Conservation (phyloP, 2,113 vertebrate genomes). For the Hiodon alosoides region DNA sequence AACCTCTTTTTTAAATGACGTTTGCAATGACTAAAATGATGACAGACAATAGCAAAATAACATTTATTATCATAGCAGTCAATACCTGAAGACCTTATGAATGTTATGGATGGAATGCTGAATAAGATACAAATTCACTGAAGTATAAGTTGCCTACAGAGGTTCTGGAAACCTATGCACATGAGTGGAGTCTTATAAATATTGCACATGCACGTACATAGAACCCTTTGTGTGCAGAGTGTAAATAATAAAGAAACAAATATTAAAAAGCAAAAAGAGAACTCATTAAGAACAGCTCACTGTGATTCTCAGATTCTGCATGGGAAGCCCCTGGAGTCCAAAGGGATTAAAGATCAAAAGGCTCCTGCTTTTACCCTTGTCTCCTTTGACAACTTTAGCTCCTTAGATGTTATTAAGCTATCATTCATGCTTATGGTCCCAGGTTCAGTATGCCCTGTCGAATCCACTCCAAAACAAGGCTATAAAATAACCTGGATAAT, state of each 20-base stretch:
- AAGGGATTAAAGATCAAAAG: slow-evolving; percentile 14
- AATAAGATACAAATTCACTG: slow-evolving; percentile 29
- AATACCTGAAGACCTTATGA: slow-evolving; percentile 32
- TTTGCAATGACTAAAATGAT: slow-evolving; percentile 7
- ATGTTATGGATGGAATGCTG: slow-evolving; percentile 20
- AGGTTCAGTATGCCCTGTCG: background rate
- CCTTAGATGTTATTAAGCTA: background rate
- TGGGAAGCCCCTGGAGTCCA: background rate
- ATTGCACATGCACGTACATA: slow-evolving; percentile 14
- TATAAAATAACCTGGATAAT: slow-evolving; percentile 5
- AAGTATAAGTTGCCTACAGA: slow-evolving; percentile 30
- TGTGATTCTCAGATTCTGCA: background rate
- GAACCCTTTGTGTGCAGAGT: background rate
- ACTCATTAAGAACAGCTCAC: background rate
- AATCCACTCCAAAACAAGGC: background rate
- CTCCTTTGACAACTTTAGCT: slow-evolving; percentile 3
- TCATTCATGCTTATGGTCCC: background rate
- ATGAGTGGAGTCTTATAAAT: background rate
- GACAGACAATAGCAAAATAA: slow-evolving; percentile 7
- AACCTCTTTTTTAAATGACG: background rate
- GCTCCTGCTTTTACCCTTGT: slow-evolving; percentile 4
- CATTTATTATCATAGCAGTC: slow-evolving; percentile 34
- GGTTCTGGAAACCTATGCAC: too few species aligned
- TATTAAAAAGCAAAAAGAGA: background rate
- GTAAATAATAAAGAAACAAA: slow-evolving; percentile 9